Conservation (phyloP, 1,140 invertebrate genomes). For the Samia ricini region DNA sequence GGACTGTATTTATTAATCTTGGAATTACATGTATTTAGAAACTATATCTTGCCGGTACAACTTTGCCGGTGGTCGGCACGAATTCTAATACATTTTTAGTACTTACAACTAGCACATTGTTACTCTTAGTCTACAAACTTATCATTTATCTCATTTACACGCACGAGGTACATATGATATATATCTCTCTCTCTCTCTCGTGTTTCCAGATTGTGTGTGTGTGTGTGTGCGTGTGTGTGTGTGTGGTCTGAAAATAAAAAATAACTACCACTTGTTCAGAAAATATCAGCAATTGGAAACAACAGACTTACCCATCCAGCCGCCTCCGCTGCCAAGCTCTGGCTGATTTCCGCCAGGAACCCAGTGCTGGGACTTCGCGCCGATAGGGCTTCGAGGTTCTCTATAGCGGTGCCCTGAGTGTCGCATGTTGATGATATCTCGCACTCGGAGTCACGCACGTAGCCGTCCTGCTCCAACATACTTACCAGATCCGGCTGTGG, state of each 20-base stretch:
- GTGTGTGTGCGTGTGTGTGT: not conserved
- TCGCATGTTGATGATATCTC: conserved; percentile 67
- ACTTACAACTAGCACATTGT: no score
- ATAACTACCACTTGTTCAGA: not conserved
- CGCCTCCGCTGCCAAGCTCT: conserved; percentile 63
- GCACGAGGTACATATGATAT: no score
- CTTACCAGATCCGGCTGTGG: conserved; percentile 58
- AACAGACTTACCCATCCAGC: conserved; percentile 62
- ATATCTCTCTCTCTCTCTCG: no score
- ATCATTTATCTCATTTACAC: no score
- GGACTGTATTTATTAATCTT: no score
- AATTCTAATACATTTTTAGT: no score
- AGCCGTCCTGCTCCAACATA: conserved; percentile 62
- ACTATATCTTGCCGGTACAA: no score
- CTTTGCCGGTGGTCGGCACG: no score
- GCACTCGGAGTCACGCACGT: conserved; percentile 59
- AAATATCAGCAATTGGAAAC: no score
- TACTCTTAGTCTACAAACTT: no score
- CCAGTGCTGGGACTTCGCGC: conserved; percentile 64
- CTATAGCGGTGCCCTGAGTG: conserved; percentile 62
- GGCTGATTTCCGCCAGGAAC: conserved; percentile 71
- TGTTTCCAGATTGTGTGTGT: no score
- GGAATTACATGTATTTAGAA: no score
- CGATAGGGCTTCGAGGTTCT: conserved; percentile 69
- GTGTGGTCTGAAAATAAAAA: not conserved